These are phyloP conservation scores for Caenorhabditis remanei DNA, from an alignment of 1,140 invertebrate species.

Conservation along the genomic window DNA sequence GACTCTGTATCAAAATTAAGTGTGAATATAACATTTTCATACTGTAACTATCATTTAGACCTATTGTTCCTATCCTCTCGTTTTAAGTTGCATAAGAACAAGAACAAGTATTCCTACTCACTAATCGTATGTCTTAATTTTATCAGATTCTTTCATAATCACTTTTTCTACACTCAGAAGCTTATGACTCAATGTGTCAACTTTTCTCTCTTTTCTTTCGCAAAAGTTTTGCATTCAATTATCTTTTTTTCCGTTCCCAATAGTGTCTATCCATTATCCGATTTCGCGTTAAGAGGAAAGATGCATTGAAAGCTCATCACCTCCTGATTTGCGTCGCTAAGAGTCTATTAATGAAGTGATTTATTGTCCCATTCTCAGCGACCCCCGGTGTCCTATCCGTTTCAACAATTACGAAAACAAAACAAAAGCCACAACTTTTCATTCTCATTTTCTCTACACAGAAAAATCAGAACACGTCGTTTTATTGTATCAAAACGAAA, in stretches of 20 bases:
- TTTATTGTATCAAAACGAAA: constrained; percentile 11
- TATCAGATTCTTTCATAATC: background rate
- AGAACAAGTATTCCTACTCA: background rate
- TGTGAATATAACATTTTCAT: too few species aligned
- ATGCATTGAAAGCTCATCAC: constrained; percentile 12
- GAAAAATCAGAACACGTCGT: background rate
- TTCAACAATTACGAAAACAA: constrained; percentile 42
- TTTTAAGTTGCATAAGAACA: too few species aligned
- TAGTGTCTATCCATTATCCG: constrained; percentile 3
- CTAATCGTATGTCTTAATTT: background rate
- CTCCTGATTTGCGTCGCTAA: constrained; percentile 53
- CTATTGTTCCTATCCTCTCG: too few species aligned
- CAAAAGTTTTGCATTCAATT: background rate
- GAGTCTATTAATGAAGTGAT: constrained; percentile 49
- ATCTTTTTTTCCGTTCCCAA: background rate
- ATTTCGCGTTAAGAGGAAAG: background rate
- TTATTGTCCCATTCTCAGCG: constrained; percentile 20
- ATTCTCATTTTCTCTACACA: background rate
- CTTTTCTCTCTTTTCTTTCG: background rate
- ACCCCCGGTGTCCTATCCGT: constrained; percentile 26
- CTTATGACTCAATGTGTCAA: constrained; percentile 1
- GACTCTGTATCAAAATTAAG: too few species aligned
- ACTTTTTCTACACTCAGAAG: background rate
- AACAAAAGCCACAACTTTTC: constrained; percentile 13
- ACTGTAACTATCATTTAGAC: too few species aligned